These are phyloP conservation scores for Chunga burmeisteri DNA, from an alignment of 2,113 vertebrate species.

Conservation along the genomic window DNA sequence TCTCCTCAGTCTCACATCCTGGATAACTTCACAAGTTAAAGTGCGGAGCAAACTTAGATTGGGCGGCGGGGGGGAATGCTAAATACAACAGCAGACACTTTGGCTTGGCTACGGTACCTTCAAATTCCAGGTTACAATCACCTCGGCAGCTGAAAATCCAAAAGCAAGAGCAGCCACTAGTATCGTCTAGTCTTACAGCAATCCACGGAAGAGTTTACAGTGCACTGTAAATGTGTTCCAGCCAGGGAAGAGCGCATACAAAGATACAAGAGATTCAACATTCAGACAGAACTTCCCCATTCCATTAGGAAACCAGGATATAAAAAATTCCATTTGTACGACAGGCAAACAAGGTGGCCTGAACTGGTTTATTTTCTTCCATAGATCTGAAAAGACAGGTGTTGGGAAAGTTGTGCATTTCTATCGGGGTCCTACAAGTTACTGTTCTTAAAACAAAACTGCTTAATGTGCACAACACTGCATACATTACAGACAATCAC, in stretches of 20 bases:
- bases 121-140: not conserved
- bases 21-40: not conserved
- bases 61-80: not conserved
- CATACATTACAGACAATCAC: not conserved
- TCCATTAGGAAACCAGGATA: not conserved
- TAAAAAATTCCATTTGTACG: not conserved
- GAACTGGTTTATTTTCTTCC: not conserved
- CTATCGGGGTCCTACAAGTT: not conserved
- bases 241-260: not conserved
- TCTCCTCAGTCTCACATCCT: not conserved
- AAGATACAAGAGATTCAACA: fast-evolving
- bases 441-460: not conserved
- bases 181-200: too few relatives aligned
- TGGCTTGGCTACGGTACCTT: not conserved
- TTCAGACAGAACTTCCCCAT: not conserved
- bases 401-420: not conserved
- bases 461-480: fast-evolving
- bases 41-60: fast-evolving
- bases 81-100: not conserved
- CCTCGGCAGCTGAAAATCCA: not conserved
- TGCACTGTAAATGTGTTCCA: not conserved
- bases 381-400: not conserved
- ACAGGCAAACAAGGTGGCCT: not conserved
- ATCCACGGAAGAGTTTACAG: not conserved
- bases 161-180: not conserved